Evolutionary conservation across 2,888 invertebrate genomes (phyloP), one percentile per base, ranked within the genome.

Genomic region (Philereme vetulata): DNA sequence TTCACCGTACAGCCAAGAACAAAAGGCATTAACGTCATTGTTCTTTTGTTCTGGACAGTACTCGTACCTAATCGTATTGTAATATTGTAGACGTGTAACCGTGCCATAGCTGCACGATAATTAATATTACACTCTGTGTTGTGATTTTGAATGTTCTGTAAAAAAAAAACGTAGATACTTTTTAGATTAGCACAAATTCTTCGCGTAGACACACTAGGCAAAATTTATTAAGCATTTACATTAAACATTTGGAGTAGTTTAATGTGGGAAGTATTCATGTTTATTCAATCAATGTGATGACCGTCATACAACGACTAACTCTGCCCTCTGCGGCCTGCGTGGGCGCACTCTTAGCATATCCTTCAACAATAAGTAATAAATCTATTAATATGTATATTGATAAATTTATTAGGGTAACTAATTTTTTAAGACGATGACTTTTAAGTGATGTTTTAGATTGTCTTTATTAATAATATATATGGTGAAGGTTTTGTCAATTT

Each of bases 101-200:
- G 91, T 90, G 91, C 90, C 85, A 79, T 80, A 72, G 40, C 56
- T 72, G 91, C 91, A 89, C 91, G 90, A 83, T 84, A 89, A 90
- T 90, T 88, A 88, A 90, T 90, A 90, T 89, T 90, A 92, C 93
- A 93, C 93, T 93, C 93, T 92, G 93, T 93, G 93, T 93, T 93
- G 93, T 93, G 93, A 93, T 92, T 91, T 92, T 92, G 86, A 90
- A 88, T 84, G 87, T 89, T 92, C 92, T 92, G 92, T 93, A 92
- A 86, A 82, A 78, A 82, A 78, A 83, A 81, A 81, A 82, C 86
- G 90, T 92, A 91, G 92, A 86, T 84, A 84, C 85, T 90, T 85
- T 85, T 83, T 91, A 92, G 92, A 90, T 86, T 91, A 92, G 92
- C 90, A 91, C 90, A 88, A 53, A 89, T 90, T 91, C 89, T 92